Percentiles rank a stretch among this genome's conserved stretches.
phyloP scores from a whole-genome alignment of 2,797 vertebrate species.

The Emydoidea blandingii region DNA sequence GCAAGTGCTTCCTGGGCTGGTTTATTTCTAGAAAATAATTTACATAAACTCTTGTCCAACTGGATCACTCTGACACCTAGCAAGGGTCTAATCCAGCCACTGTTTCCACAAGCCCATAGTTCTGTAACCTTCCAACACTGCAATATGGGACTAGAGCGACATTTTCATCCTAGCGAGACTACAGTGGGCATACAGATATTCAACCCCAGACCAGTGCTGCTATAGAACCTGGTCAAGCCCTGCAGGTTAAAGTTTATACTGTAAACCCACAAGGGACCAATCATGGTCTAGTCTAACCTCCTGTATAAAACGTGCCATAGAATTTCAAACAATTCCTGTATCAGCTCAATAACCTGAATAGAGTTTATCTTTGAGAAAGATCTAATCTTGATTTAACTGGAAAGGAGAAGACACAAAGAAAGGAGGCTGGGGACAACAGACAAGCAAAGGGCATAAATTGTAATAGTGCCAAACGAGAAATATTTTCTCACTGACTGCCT shows the following conservation, averaged over 20 bases:
- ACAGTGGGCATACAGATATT: rapidly evolving
- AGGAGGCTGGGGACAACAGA: neutral
- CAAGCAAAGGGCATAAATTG: neutral
- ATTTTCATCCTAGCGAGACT: neutral
- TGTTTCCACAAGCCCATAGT: neutral
- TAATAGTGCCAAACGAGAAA: neutral
- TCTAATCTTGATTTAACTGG: neutral
- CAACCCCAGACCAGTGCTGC: rapidly evolving
- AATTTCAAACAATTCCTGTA: rapidly evolving
- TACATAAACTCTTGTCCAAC: neutral
- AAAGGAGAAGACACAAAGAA: neutral
- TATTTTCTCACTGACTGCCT: neutral
- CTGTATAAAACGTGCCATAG: rapidly evolving
- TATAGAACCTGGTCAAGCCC: rapidly evolving
- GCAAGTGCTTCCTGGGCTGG: neutral
- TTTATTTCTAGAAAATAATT: neutral
- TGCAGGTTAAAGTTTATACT: neutral
- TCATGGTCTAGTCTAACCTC: no score
- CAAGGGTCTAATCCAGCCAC: neutral
- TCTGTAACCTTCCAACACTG: neutral
- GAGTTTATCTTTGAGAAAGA: neutral
- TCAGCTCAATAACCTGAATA: neutral
- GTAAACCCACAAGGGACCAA: no score
- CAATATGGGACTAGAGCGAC: neutral
- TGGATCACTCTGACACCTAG: neutral